Percentiles rank a stretch among this genome's conserved stretches.
Conservation (phyloP, 2,113 vertebrate species). For the Paralichthys olivaceus region DNA sequence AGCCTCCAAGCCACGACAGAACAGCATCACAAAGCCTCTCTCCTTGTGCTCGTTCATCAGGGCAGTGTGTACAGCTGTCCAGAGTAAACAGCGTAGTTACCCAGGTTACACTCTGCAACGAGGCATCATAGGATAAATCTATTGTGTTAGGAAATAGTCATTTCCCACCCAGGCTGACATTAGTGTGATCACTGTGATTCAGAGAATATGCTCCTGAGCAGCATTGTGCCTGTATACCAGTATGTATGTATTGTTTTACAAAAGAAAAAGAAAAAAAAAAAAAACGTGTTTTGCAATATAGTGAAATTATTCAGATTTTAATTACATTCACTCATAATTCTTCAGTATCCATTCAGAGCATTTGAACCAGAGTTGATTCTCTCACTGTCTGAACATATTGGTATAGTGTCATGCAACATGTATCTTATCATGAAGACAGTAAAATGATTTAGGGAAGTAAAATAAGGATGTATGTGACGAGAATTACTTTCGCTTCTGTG, state of each 20-base stretch:
- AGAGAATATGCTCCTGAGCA: not conserved
- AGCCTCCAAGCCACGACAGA: slow-evolving; percentile 29
- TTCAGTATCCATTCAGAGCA: not conserved
- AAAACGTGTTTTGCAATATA: not conserved
- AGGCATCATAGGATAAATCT: slow-evolving; percentile 48
- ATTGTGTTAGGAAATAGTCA: slow-evolving; percentile 43
- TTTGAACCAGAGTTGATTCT: not conserved
- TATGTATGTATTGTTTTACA: not conserved
- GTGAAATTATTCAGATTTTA: not conserved
- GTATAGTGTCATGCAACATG: not conserved
- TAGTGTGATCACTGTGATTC: slow-evolving; percentile 20
- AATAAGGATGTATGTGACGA: slow-evolving; percentile 44
- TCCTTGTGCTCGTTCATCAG: slow-evolving; percentile 34
- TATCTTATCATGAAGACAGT: not conserved
- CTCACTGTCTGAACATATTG: not conserved
- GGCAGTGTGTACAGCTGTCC: slow-evolving; percentile 1
- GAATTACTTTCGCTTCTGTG: slow-evolving; percentile 1
- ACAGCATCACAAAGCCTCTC: slow-evolving; percentile 29
- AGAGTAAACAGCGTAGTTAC: slow-evolving; percentile 51
- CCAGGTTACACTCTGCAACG: slow-evolving; percentile 45
- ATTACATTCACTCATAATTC: not conserved
- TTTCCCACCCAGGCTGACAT: slow-evolving; percentile 38
- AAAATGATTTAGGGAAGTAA: slow-evolving; percentile 8
- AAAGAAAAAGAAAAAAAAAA: not conserved
- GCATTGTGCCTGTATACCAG: not conserved